Evolutionary conservation across 1,140 invertebrate species (phyloP), one percentile per base, ranked within the genome.

Genomic region (Gonioctena quinquepunctata): DNA sequence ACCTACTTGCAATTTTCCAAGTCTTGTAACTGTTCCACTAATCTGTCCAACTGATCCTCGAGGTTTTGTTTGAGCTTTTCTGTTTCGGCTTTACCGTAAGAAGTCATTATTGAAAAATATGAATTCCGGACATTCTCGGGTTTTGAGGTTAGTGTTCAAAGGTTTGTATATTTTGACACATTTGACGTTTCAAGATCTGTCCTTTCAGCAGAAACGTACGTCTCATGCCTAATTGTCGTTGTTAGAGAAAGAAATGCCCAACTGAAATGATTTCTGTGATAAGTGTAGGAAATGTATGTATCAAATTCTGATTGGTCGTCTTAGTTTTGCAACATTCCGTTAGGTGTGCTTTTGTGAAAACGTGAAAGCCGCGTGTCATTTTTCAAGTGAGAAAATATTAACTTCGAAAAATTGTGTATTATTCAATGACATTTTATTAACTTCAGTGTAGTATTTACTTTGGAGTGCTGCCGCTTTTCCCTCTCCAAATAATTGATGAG

Each of bases 11-110:
- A 89, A 75, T 91, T 88, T 78, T 94, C 92, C 63, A 94, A 84
- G 82, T 94, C 92, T 49, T 87, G 82, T 22, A 94, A 80, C 78
- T 94, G 91, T 75, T 91, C 87, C 11, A 93, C 85, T 49, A 94
- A 80, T 68, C 92, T 82, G 70, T 93, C 90, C 16, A 94, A 76
- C 79, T 94, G 92, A 77, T 89, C 88, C 80, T 92, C 88, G 16
- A 94, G 76, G 84, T 93, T 93, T 73, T 89, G 83, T 72, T 86
- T 87, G 16, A 94, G 78, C 78, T 88, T 88, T 65, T 88, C 84
- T 25, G 80, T 83, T 78, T 83, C 81, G 27, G 68, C 71, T 79
- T 81, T 80, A 52, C 81, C 81, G 50, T 76, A 72, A 2, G 80
- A 80, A 52, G 76, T 72, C 81, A 83, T 83, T 70, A 52, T 73